Conservation (phyloP, 1,140 invertebrate genomes). For the Drosophila ercepeae region DNA sequence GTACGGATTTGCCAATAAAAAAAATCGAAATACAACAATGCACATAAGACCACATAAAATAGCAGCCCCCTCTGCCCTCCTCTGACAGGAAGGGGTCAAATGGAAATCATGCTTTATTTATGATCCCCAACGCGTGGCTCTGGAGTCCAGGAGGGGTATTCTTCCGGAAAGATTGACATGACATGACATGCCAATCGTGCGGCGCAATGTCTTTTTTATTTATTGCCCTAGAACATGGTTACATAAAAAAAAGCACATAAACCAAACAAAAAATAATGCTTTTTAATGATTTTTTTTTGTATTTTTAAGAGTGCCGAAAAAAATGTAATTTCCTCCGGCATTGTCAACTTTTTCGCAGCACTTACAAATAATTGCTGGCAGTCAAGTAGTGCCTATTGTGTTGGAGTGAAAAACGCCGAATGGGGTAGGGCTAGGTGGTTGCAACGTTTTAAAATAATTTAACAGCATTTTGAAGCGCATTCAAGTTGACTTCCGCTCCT, state of each 20-base stretch:
- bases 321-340: conserved; percentile 5
- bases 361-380: conserved; percentile 75
- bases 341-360: conserved; percentile 43
- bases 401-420: conserved; percentile 4
- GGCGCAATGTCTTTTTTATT: conserved; percentile 54
- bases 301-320: conserved; percentile 16
- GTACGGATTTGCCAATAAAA: conserved; percentile 58
- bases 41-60: conserved; percentile 40
- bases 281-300: conserved; percentile 38
- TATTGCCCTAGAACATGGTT: conserved; percentile 23
- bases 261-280: conserved; percentile 28
- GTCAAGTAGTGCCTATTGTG: conserved; percentile 75
- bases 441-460: conserved; percentile 79
- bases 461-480: conserved; percentile 79
- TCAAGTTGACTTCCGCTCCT: conserved; percentile 73
- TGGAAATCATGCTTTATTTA: conserved; percentile 65
- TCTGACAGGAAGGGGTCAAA: conserved; percentile 29
- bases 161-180: conserved; percentile 53
- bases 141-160: conserved; percentile 3
- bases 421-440: conserved; percentile 14
- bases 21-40: conserved; percentile 46
- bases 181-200: conserved; percentile 63
- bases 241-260: background rate
- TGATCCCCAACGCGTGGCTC: conserved; percentile 46
- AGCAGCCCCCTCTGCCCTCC: background rate